These are phyloP conservation scores for Bombyx mori DNA, from an alignment of 1,140 invertebrate species.

Conservation along the genomic window ASM3026992v2 NC_085126.1:6039501-6040000, in stretches of 20 bases:
- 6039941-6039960: too few species aligned
- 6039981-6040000: too few species aligned
- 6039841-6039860: constrained; percentile 81
- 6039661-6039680: constrained; percentile 47
- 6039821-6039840: constrained; percentile 76
- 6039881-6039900: constrained; percentile 35
- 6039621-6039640: too few species aligned
- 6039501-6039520: too few species aligned
- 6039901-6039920: constrained; percentile 46
- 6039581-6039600: too few species aligned
- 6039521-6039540: too few species aligned
- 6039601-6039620: too few species aligned
- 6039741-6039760: constrained; percentile 63
- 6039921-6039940: constrained; percentile 24
- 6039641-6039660: neutral
- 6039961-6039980: too few species aligned
- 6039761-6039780: constrained; percentile 72
- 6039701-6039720: constrained; percentile 44
- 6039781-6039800: constrained; percentile 79
- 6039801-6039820: constrained; percentile 73
- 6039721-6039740: constrained; percentile 44
- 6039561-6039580: too few species aligned
- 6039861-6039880: constrained; percentile 66
- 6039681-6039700: constrained; percentile 54
- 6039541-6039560: too few species aligned